Evolutionary conservation across 2,888 invertebrate species (phyloP).

Genomic region (Alloscopus bannaensis): DNA sequence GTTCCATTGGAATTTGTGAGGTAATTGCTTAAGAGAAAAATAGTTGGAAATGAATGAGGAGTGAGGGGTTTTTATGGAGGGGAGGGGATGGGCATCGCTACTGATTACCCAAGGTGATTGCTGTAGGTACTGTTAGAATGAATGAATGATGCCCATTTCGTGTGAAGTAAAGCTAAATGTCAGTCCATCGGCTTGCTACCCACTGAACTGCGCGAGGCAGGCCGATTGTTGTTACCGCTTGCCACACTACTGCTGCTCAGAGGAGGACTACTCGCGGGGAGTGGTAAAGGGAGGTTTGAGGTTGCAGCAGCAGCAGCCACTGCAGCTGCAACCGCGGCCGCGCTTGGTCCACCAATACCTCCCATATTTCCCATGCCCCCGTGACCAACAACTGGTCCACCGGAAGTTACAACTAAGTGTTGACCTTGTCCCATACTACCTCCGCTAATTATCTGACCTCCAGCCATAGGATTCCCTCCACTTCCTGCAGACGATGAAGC

Average conservation of each 20-base stretch:
- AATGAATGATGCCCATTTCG: conserved; percentile 73
- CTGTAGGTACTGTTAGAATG: conserved; percentile 72
- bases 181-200: conserved; percentile 73
- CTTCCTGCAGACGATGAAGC: conserved; percentile 66
- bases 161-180: conserved; percentile 73
- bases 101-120: conserved; percentile 72
- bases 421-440: conserved; percentile 67
- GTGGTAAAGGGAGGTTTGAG: conserved; percentile 66
- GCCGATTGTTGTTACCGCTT: conserved; percentile 71
- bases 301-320: conserved; percentile 68
- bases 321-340: conserved; percentile 67
- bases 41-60: too few relatives aligned
- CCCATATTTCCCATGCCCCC: conserved; percentile 68
- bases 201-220: conserved; percentile 71
- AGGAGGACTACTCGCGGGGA: conserved; percentile 66
- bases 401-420: conserved; percentile 58
- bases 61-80: conserved; percentile 6
- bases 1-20: too few relatives aligned
- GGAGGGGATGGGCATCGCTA: conserved; percentile 30
- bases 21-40: too few relatives aligned
- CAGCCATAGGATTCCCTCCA: conserved; percentile 63
- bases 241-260: conserved; percentile 65
- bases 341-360: conserved; percentile 70
- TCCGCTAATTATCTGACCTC: conserved; percentile 66
- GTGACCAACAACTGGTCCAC: conserved; percentile 56